Conservation (phyloP, 37 sponge, comb jelly and placozoan genomes). For the Tethya wilhelma region DNA sequence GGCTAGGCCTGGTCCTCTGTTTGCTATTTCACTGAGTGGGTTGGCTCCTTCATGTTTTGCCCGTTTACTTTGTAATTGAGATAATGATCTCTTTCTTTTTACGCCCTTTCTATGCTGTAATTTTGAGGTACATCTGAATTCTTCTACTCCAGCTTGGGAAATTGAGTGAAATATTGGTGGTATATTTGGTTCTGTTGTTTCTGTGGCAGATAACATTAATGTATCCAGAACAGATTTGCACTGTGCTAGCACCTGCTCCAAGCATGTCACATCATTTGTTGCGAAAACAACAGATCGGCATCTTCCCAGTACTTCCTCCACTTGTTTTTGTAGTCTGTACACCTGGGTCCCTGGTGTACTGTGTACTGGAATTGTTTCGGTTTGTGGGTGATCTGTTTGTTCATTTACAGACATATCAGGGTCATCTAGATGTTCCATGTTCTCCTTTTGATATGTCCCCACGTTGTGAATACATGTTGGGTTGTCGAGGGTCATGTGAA, state of each 20-base stretch:
- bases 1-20: constrained; percentile 3
- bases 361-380: background rate
- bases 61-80: background rate
- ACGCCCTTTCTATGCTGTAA: background rate
- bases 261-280: background rate
- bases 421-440: background rate
- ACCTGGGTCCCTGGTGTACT: background rate
- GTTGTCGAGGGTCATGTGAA: constrained; percentile 9
- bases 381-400: background rate
- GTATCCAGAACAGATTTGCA: background rate
- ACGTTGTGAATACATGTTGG: background rate
- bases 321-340: constrained; percentile 9
- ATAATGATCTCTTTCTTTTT: background rate
- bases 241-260: background rate
- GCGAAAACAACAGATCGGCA: constrained; percentile 5
- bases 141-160: constrained; percentile 11
- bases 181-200: background rate
- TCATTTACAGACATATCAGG: background rate
- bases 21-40: background rate
- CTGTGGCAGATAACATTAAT: background rate
- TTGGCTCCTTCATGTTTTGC: background rate
- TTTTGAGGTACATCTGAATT: background rate
- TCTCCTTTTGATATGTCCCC: background rate
- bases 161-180: constrained; percentile 1
- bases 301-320: background rate